Evolutionary conservation across 2,797 vertebrate genomes (phyloP), one percentile per base, ranked within the genome.

Genomic region (Etheostoma perlongum): DNA sequence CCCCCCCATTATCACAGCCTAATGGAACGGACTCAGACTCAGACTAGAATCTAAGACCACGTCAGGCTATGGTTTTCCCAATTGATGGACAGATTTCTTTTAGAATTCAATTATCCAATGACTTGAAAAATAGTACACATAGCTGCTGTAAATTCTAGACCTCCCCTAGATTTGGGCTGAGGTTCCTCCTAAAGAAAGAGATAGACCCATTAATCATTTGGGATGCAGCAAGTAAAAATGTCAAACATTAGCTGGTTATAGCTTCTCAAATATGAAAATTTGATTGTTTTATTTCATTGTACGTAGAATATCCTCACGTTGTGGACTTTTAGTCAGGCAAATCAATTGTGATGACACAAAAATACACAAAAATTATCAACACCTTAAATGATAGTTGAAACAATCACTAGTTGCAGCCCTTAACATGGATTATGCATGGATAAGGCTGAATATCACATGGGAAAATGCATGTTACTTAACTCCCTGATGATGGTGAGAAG

Each of bases 391-490:
- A 68, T 59, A 18, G 51, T 40, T 12, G 19, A 55, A 76, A 19
- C 19, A 18, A 0, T 63, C 2, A 23, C 33, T 21, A 52, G 46
- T 44, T 46, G 5, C 30, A 60, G 59, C 44, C 12, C 5, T 58
- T 12, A 25, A 80, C 44, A 68, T 60, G 44, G 73, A 77, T 86
- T 40, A 21, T 25, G 72, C 85, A 30, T 30, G 30, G 30, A 6
- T 30, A 69, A 12, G 59, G 44, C 16, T 74, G 57, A 66, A 69
- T 59, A 46, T 78, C 19, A 49, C 69, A 72, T 42, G 12, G 10
- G 36, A 58, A 66, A 54, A 88, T 89, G 72, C 49, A 55, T 46
- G 78, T 84, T 82, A 87, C 71, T 65, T 19, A 33, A n/a, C 19
- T 76, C 66, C 70, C 74, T 21, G 48, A 71, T 58, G 69, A 76